Evolutionary conservation across 2,113 vertebrate species (phyloP), one percentile per base, ranked within the genome.

Genomic region (Caranx ignobilis): DNA sequence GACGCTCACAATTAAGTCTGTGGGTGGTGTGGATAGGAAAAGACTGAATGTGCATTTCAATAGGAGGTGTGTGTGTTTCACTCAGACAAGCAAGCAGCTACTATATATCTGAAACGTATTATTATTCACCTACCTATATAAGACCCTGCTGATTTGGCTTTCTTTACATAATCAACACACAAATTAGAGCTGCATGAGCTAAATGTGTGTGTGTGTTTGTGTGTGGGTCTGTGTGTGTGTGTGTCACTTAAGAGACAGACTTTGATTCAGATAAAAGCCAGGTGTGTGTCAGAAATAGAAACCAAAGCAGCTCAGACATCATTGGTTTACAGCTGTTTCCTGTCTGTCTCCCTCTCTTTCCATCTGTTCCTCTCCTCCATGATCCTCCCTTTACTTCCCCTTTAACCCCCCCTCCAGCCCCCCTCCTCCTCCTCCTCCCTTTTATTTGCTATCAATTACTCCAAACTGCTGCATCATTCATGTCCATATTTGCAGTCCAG

Each of bases 261-360:
- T 85, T 77, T 82, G 68, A 72, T 67, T 71, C 37, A 63, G 77
- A 87, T 85, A 68, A 88, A 84, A 89, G 82, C 71, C 90, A 90
- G 82, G 75, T 88, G 85, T 67, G 52, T 71, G 75, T 85, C 82
- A 73, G 75, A 83, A 90, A 86, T 85, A 88, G 88, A 87, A 87
- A 81, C 62, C 21, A 18, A 73, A 84, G 63, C 80, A 67, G 48
- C 67, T 77, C 75, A 66, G 35, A 80, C 52, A 72, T 79, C 70
- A 79, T 71, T 71, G 71, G 26, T 79, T 73, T 66, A 78, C 66
- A 85, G 72, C 82, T 78, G 87, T 62, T 86, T 88, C 79, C 81
- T 83, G 75, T 75, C 41, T 47, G 57, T 77, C 16, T 52, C 35
- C 3, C 21, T 72, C 64, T 57, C 47, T 85, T 69, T 77, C 78